Conservation (phyloP, 2,797 vertebrate genomes). For the Phrynocephalus vlangalii region DNA sequence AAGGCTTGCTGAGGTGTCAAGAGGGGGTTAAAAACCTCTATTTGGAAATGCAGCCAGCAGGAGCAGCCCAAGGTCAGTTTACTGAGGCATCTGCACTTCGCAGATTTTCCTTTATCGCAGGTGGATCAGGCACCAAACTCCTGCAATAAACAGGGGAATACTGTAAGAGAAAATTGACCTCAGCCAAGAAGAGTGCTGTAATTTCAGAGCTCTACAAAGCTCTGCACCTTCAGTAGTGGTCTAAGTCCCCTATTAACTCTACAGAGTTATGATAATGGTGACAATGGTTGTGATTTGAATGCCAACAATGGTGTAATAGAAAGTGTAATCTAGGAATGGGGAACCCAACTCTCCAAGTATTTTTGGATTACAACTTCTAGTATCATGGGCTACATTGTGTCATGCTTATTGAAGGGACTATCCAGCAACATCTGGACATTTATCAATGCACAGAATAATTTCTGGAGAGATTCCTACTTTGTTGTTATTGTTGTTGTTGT, state of each 20-base stretch:
- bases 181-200: background rate
- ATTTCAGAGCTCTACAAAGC: background rate
- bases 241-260: background rate
- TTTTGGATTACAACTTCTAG: background rate
- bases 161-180: background rate
- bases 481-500: no score
- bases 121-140: no score
- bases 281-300: no score
- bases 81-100: no score
- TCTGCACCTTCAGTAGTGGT: background rate
- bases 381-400: background rate
- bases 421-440: background rate
- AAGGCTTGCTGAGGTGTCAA: no score
- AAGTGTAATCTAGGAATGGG: background rate
- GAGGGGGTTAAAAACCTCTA: no score
- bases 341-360: background rate
- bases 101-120: no score
- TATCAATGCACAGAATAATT: background rate
- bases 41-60: no score
- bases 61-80: no score
- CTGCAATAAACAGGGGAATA: no score
- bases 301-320: no score
- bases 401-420: background rate
- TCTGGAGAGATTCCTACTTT: background rate
- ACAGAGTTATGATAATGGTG: background rate